A percentile compares a stretch with the other conserved stretches of the same genome.
Conservation (phyloP, 1,140 invertebrate genomes). For the Propsilocerus akamusi region DNA sequence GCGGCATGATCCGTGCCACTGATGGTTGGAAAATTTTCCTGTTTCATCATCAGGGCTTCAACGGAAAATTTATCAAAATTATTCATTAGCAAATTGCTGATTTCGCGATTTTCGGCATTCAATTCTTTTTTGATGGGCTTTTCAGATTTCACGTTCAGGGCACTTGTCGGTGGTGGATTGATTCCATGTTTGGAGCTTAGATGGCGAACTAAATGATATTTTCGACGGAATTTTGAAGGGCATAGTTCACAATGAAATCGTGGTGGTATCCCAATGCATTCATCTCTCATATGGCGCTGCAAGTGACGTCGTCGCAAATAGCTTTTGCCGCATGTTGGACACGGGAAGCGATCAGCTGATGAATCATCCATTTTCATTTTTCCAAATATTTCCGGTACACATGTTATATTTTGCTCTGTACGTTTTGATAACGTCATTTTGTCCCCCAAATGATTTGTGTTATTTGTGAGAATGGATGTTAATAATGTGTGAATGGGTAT, state of each 20-base stretch:
- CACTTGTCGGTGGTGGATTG: constrained; percentile 9
- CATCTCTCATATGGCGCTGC: constrained; percentile 42
- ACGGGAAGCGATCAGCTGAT: constrained; percentile 27
- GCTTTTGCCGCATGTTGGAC: constrained; percentile 36
- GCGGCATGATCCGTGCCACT: background rate
- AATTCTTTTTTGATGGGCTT: background rate
- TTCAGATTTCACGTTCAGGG: background rate
- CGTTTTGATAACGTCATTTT: background rate
- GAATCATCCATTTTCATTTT: background rate
- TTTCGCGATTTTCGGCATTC: background rate
- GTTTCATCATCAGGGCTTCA: constrained; percentile 7
- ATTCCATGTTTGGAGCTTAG: constrained; percentile 28
- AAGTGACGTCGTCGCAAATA: constrained; percentile 46
- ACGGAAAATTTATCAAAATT: constrained; percentile 5
- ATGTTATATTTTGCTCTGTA: background rate
- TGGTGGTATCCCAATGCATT: constrained; percentile 43
- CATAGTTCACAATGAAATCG: constrained; percentile 45
- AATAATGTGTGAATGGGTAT: background rate
- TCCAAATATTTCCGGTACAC: background rate
- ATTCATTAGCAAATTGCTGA: background rate
- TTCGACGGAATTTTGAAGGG: constrained; percentile 32
- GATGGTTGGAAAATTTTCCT: background rate
- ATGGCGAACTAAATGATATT: constrained; percentile 38
- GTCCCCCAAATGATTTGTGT: background rate
- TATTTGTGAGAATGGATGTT: background rate